Evolutionary conservation across 2,797 vertebrate genomes (phyloP), one percentile per base, ranked within the genome.

Genomic region (Schizopygopsis pylzovi): DNA sequence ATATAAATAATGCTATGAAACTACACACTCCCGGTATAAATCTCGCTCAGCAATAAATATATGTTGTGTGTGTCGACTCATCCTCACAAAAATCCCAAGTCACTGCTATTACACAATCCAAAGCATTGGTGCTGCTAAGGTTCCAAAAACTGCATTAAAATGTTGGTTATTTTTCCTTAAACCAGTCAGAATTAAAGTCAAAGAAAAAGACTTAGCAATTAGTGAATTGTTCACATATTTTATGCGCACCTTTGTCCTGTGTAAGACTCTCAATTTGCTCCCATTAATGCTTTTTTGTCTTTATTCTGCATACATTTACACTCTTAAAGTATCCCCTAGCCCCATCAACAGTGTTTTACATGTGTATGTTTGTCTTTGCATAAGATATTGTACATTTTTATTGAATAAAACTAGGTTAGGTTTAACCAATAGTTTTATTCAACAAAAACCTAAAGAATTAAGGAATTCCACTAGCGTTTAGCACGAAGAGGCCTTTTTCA

Each of bases 141-240:
- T 56, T 22, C 5, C 1, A 13, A 59, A 65, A 63, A 22, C n/a
- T 63, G n/a, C 39, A 79, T 61, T 5, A 4, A 49, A 56, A 77
- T 22, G 0, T 43, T 59, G 28, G 37, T 41, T n/a, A 20, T 39
- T 78, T 37, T 59, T 9, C 7, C 33, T 12, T 16, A 45, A 41
- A 59, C 9, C 5, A 63, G 22, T 63, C 39, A 25, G 13, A 63
- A 5, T 10, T 25, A 33, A 79, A 65, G 39, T 54, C 1, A 75
- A 75, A 83, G 68, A 43, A 56, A 70, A 81, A 87, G 70, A 72
- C 68, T 83, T 81, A 41, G 47, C 71, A 59, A 16, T 73, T 75
- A 49, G 45, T 20, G 45, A 52, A 9, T 52, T 52, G 15, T 41
- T 78, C 13, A 22, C 6, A 59, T 41, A 59, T 78, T 78, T 59